A percentile compares a stretch with the other conserved stretches of the same genome.
phyloP scores from a whole-genome alignment of 2,888 invertebrate species.

The Phengaris alcon region DNA sequence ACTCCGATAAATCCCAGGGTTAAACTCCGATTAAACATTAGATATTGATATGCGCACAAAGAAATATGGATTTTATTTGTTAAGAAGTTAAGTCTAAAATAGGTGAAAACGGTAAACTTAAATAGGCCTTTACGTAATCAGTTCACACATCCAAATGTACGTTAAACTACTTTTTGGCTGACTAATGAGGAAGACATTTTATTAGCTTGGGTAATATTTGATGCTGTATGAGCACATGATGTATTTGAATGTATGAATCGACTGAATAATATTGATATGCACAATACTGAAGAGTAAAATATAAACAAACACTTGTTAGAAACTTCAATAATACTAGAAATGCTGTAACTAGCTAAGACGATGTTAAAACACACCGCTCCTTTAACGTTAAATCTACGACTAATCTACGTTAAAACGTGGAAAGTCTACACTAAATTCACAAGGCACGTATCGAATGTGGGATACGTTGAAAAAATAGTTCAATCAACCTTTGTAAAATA shows the following conservation, averaged over 20 bases:
- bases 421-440: conserved; percentile 52
- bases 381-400: conserved; percentile 45
- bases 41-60: conserved; percentile 9
- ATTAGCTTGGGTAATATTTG: neutral
- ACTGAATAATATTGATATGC: conserved; percentile 50
- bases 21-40: neutral
- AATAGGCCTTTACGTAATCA: neutral
- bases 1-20: neutral
- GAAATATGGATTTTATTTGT: neutral
- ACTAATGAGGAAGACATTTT: conserved; percentile 6
- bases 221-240: neutral
- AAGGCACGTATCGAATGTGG: conserved; percentile 69
- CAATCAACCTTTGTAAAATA: conserved; percentile 29
- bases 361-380: conserved; percentile 50
- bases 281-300: conserved; percentile 48
- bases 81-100: neutral
- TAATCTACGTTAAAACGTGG: conserved; percentile 42
- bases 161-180: conserved; percentile 14
- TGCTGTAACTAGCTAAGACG: conserved; percentile 65
- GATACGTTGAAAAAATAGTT: conserved; percentile 74
- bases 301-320: conserved; percentile 44
- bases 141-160: conserved; percentile 6
- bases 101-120: conserved; percentile 11
- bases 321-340: conserved; percentile 60
- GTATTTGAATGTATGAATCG: conserved; percentile 11